A percentile compares a stretch with the other conserved stretches of the same genome.
phyloP scores from a whole-genome alignment of 92 coral and sea anemone genomes.

The Scolanthus callimorphus region DNA sequence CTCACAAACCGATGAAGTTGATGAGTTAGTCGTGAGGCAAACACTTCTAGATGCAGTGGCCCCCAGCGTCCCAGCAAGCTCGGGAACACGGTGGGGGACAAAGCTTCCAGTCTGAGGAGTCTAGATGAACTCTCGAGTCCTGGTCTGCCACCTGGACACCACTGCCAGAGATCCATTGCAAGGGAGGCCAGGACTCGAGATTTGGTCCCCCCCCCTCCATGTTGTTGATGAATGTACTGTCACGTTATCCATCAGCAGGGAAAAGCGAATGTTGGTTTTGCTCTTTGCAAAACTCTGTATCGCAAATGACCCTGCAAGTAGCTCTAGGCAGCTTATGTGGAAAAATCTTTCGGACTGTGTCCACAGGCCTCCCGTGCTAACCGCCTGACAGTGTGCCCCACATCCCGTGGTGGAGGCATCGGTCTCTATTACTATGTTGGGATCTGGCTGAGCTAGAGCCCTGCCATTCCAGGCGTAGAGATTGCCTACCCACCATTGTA shows the following conservation, averaged over 20 bases:
- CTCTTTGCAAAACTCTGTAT: conserved; percentile 23
- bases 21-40: conserved; percentile 11
- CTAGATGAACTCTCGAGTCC: conserved; percentile 10
- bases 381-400: too few relatives aligned
- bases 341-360: not conserved
- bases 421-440: too few relatives aligned
- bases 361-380: not conserved
- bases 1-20: conserved; percentile 17
- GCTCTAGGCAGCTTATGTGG: too few relatives aligned
- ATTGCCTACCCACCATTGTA: too few relatives aligned
- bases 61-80: too few relatives aligned
- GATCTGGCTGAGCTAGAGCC: too few relatives aligned
- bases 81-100: conserved; percentile 10
- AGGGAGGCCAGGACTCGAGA: conserved; percentile 25
- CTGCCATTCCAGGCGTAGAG: too few relatives aligned
- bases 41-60: too few relatives aligned
- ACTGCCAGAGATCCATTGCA: conserved; percentile 24
- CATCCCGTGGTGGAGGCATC: too few relatives aligned
- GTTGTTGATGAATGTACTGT: conserved; percentile 12
- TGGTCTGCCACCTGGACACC: conserved; percentile 24
- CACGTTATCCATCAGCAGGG: conserved; percentile 23
- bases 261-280: conserved; percentile 4
- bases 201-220: conserved; percentile 16
- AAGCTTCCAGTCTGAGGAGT: conserved; percentile 28
- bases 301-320: conserved; percentile 43